These are phyloP conservation scores for Brachionichthys hirsutus DNA, from an alignment of 2,113 vertebrate species.

Conservation along the genomic window DNA sequence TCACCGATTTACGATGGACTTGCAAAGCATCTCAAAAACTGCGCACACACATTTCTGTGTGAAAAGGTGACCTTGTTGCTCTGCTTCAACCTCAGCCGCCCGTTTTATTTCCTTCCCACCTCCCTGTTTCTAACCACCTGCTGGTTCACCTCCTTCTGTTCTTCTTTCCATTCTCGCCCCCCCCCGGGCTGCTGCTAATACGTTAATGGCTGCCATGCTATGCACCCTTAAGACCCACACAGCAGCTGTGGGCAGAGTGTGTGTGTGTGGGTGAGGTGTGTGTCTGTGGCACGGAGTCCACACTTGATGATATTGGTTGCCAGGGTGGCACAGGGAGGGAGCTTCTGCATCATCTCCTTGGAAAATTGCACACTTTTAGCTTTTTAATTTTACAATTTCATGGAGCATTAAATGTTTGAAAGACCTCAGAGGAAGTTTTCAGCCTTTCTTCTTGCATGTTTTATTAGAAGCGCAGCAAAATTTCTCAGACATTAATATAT, in stretches of 20 bases:
- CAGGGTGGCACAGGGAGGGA: neutral
- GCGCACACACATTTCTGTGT: no score
- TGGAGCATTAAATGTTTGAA: neutral
- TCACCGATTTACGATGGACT: neutral
- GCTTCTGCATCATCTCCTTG: conserved; percentile 16
- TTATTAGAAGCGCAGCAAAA: conserved; percentile 6
- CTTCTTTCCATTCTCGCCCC: conserved; percentile 16
- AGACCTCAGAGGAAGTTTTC: neutral
- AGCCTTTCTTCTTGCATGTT: conserved; percentile 15
- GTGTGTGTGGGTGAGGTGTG: conserved; percentile 31
- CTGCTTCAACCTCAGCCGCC: neutral
- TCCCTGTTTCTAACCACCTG: neutral
- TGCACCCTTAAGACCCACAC: conserved; percentile 70
- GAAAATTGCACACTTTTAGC: neutral
- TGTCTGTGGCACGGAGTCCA: neutral
- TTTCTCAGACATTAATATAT: neutral
- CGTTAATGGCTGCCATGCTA: conserved; percentile 81
- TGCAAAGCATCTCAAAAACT: neutral
- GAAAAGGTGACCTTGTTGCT: no score
- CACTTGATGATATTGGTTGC: conserved; percentile 17
- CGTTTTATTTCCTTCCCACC: conserved; percentile 11
- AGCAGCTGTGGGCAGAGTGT: conserved; percentile 28
- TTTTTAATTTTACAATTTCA: conserved; percentile 1
- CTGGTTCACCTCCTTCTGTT: conserved; percentile 11
- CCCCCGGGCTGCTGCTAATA: conserved; percentile 70